Percentiles rank a stretch among this genome's conserved stretches.
phyloP scores from a whole-genome alignment of 2,113 vertebrate species.

The Polypterus senegalus region DNA sequence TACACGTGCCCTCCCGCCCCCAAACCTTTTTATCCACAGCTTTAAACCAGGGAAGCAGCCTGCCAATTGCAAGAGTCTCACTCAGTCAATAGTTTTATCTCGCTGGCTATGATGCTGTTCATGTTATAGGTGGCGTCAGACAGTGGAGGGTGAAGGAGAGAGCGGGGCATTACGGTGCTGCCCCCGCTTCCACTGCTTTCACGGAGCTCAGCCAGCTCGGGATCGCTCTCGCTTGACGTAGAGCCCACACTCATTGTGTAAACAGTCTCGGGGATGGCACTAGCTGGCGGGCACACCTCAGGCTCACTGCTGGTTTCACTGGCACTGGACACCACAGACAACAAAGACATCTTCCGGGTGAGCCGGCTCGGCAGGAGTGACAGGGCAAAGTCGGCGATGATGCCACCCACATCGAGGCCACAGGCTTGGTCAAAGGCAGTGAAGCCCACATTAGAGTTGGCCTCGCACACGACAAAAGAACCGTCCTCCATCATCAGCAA shows the following conservation, averaged over 20 bases:
- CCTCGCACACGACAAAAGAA: constrained; percentile 78
- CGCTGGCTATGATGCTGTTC: constrained; percentile 66
- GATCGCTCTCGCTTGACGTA: constrained; percentile 72
- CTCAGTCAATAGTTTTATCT: constrained; percentile 73
- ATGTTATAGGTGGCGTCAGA: constrained; percentile 62
- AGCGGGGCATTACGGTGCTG: constrained; percentile 23
- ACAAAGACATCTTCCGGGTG: constrained; percentile 66
- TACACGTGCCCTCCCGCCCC: too few relatives aligned
- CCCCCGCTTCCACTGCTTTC: constrained; percentile 13
- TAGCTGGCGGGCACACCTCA: constrained; percentile 48
- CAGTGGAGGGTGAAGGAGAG: constrained; percentile 34
- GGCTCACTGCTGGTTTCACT: constrained; percentile 70
- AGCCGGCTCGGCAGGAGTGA: constrained; percentile 67
- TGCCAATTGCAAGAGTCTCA: constrained; percentile 46
- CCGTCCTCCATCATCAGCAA: constrained; percentile 73
- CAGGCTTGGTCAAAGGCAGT: constrained; percentile 81
- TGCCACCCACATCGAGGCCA: constrained; percentile 70
- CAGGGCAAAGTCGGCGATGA: constrained; percentile 74
- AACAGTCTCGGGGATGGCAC: constrained; percentile 46
- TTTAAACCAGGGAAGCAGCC: constrained; percentile 53
- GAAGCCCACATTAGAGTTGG: constrained; percentile 83
- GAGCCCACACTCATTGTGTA: constrained; percentile 70
- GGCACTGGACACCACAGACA: constrained; percentile 64
- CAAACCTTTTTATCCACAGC: too few relatives aligned
- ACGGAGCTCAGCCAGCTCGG: constrained; percentile 59